Evolutionary conservation across 2,797 vertebrate genomes (phyloP).

Genomic region (Poecile montanus): DNA sequence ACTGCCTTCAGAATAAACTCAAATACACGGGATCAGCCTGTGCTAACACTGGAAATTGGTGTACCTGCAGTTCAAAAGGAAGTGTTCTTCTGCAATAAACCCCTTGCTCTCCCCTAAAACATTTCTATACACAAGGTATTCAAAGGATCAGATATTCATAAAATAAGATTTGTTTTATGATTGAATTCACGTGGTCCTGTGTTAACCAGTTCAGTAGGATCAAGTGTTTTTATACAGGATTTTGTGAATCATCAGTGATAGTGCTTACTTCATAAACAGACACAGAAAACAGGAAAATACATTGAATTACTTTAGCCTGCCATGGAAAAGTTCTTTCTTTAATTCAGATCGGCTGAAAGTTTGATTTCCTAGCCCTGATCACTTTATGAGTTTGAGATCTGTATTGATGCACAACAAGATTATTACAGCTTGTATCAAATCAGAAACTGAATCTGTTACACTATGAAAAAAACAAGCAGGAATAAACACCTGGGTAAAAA

Average conservation of each 20-base stretch:
- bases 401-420: neutral
- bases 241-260: neutral
- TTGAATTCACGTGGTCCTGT: neutral
- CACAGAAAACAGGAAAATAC: neutral
- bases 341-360: neutral
- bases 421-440: neutral
- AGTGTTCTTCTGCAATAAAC: neutral
- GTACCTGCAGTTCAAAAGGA: neutral
- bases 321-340: neutral
- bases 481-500: neutral
- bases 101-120: neutral
- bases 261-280: neutral
- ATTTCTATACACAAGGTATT: neutral
- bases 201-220: neutral
- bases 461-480: neutral
- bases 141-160: neutral
- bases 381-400: neutral
- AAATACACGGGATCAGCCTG: neutral
- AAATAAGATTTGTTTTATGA: neutral
- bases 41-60: neutral
- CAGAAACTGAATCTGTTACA: neutral
- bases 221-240: neutral
- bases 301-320: neutral
- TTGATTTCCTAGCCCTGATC: neutral
- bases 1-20: neutral